Evolutionary conservation across 2,888 invertebrate genomes (phyloP).

Genomic region (Nudaria mundana): DNA sequence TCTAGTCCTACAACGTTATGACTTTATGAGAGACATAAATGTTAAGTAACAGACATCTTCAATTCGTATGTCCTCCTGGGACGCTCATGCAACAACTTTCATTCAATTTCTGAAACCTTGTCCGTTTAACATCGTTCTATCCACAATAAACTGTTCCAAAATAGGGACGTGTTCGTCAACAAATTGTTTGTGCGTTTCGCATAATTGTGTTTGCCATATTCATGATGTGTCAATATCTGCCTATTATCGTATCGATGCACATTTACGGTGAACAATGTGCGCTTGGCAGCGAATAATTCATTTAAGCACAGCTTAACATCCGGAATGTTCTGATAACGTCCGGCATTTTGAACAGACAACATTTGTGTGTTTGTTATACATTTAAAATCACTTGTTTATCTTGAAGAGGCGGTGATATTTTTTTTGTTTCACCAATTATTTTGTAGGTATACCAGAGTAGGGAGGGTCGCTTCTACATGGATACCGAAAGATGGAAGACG

Average conservation of each 20-base stretch:
- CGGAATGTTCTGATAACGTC: background rate
- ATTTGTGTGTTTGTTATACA: no score
- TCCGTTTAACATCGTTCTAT: background rate
- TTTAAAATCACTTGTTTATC: no score
- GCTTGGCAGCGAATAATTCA: conserved; percentile 9
- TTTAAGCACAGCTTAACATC: background rate
- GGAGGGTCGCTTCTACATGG: no score
- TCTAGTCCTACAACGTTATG: no score
- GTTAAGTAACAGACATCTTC: no score
- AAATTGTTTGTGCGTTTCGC: conserved; percentile 12
- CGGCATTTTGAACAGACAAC: background rate
- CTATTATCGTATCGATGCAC: conserved; percentile 23
- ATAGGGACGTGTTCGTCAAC: conserved; percentile 12
- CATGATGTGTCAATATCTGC: conserved; percentile 20
- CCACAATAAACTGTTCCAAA: background rate
- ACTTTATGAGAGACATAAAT: no score
- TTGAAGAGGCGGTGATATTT: no score
- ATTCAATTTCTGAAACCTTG: background rate
- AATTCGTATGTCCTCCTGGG: no score
- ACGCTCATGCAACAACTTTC: no score
- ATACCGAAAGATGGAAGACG: no score
- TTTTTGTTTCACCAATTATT: no score
- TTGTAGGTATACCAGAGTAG: no score
- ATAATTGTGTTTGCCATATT: conserved; percentile 9
- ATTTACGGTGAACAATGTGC: conserved; percentile 18